phyloP scores from a whole-genome alignment of 2,113 vertebrate species.

The Thamnaconus septentrionalis region DNA sequence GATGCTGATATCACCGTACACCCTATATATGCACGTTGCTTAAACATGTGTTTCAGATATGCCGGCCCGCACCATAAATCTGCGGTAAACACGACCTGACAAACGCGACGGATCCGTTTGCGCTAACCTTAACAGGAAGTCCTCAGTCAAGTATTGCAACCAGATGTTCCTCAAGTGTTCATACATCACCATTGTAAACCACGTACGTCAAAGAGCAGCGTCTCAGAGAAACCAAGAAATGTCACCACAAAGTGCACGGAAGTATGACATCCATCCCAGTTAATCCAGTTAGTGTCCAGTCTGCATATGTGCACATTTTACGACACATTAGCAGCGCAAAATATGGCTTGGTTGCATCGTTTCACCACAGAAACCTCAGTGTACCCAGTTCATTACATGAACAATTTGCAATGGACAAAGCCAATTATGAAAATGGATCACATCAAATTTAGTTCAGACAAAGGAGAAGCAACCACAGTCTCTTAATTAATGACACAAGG shows the following conservation, averaged over 20 bases:
- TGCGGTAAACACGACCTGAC: slow-evolving; percentile 25
- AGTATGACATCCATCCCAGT: not conserved
- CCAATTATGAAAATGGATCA: no score
- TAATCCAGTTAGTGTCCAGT: not conserved
- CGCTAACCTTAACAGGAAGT: slow-evolving; percentile 3
- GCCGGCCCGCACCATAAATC: slow-evolving; percentile 35
- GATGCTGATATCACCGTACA: no score
- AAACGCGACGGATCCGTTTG: not conserved
- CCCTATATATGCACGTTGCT: slow-evolving; percentile 34
- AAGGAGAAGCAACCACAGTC: not conserved
- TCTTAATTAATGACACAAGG: no score
- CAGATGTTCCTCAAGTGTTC: slow-evolving; percentile 21
- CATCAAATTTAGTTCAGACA: not conserved
- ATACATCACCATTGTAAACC: not conserved
- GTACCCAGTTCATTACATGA: not conserved
- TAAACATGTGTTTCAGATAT: slow-evolving; percentile 12
- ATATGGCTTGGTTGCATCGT: not conserved
- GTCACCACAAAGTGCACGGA: not conserved
- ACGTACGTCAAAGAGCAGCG: not conserved
- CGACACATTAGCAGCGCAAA: not conserved
- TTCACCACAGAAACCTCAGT: not conserved
- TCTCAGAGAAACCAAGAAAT: not conserved
- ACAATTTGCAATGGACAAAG: not conserved
- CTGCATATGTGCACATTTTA: not conserved
- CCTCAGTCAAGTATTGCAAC: slow-evolving; percentile 1